Evolutionary conservation across 2,113 vertebrate genomes (phyloP), one percentile per base, ranked within the genome.

Genomic region (Ochotona curzoniae): DNA sequence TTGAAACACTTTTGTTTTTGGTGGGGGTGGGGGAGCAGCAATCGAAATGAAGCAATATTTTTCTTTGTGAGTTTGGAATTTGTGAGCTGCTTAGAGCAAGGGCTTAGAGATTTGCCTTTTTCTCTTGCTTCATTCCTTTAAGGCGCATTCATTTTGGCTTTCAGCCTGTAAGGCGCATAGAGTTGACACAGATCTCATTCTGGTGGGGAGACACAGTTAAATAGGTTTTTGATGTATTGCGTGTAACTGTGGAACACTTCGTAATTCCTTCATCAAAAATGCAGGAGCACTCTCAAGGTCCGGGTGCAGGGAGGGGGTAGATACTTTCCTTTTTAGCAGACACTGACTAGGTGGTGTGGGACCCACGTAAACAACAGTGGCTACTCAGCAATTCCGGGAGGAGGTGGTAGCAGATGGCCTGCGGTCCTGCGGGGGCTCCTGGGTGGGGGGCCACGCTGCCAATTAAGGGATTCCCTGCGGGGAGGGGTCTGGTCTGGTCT

Each of bases 121-220:
- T 73, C 51, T 54, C 49, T 38, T 80, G 32, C 28, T n/a, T 66
- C 9, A 30, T 82, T 71, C 20, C 32, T 81, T 88, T 64, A 60
- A 63, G 60, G 32, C 51, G 13, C 20, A 54, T n/a, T 83, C 66
- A 85, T 70, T 93, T 87, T n/a, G 90, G 64, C 67, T 66, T 54
- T 76, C 49, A n/a, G 14, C 6, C 11, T 61, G 26, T 81, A 18
- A 85, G 71, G 61, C 5, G 47, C 17, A 83, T 64, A 81, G 63
- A 94, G 32, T 51, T 61, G 18, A 75, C 66, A 28, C 21, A 30
- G 26, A 44, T 70, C 11, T 75, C 20, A 51, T 60, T 89, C n/a
- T 35, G 71, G 30, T 61, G 26, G 44, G 21, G 49, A 88, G 63
- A 26, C 4, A 63, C 18, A 69, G 78, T 57, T 93, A 66, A 81